Base-by-base conservation (phyloP, 2,113 vertebrate genomes). In the Polyodon spathula region DNA sequence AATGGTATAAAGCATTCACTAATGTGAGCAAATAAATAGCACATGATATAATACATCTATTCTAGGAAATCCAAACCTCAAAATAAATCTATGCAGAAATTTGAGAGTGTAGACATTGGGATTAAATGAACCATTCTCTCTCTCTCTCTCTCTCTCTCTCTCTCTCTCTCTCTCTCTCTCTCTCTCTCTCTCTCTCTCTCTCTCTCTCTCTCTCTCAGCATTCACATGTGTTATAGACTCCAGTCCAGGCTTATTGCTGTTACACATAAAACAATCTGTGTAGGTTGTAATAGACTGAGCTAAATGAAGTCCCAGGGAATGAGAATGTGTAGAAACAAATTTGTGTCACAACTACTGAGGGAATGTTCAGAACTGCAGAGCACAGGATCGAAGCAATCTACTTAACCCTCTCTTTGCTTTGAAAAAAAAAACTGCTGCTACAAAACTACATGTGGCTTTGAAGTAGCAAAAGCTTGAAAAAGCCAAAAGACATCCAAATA, bases 301-400 rank as follows among this genome's bases (percentile, higher is more conserved):
- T 40, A 71, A 73, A 75, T 73, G 42, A 74, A 72, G 65, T 70
- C 64, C 56, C 41, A 59, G 39, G 65, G 63, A 60, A 62, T 39
- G 61, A 27, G 37, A 70, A 58, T 57, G 62, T 69, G 57, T 61
- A 40, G 40, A 10, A 54, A 60, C 66, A 58, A 53, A 68, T 59
- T 58, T 53, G 48, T 66, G 70, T 55, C 62, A 56, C 37, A 58
- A 52, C 58, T 59, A 65, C 74, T 74, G 57, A 67, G 65, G 61
- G 59, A 61, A 50, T 27, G 27, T 63, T 54, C 4, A 52, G 51
- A 40, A 54, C 15, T 61, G 27, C n/a, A 59, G 56, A 46, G 44
- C 40, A 39, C 14, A 63, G 27, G 58, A 56, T 41, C 16, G 51
- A 58, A 42, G 15, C 10, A 41, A 58, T 6, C 6, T 11, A 14